Conservation (phyloP, 1,140 invertebrate species). For the Drosophila equinoxialis region DNA sequence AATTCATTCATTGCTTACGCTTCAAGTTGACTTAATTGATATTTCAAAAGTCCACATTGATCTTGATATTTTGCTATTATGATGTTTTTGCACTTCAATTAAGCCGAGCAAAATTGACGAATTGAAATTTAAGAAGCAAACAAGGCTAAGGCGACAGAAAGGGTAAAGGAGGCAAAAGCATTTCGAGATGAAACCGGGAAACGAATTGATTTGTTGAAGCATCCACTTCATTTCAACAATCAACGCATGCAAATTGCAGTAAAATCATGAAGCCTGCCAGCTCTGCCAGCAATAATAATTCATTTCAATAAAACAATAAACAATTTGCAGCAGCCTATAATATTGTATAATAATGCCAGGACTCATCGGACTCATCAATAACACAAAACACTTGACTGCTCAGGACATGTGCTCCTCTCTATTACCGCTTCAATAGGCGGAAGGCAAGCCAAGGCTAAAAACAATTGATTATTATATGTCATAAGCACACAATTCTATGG, state of each 20-base stretch:
- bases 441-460: conserved; percentile 50
- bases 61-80: conserved; percentile 1
- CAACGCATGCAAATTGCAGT: conserved; percentile 68
- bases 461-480: conserved; percentile 79
- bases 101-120: not conserved
- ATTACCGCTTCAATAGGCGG: conserved; percentile 34
- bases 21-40: not conserved
- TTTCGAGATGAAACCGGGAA: not conserved
- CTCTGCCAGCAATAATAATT: conserved; percentile 49
- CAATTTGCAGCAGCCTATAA: conserved; percentile 57
- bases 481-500: conserved; percentile 62
- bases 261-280: conserved; percentile 4
- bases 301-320: conserved; percentile 74
- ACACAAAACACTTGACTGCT: conserved; percentile 35
- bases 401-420: conserved; percentile 30
- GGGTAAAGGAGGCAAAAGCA: not conserved
- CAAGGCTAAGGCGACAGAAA: not conserved
- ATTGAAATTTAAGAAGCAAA: not conserved
- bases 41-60: conserved; percentile 1
- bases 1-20: conserved; percentile 6
- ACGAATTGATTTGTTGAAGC: conserved; percentile 2
- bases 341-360: conserved; percentile 52
- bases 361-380: conserved; percentile 41
- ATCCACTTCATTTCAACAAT: conserved; percentile 61
- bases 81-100: conserved; percentile 5